Base-by-base conservation (phyloP, 2,113 vertebrate genomes). In the Myotis yumanensis region DNA sequence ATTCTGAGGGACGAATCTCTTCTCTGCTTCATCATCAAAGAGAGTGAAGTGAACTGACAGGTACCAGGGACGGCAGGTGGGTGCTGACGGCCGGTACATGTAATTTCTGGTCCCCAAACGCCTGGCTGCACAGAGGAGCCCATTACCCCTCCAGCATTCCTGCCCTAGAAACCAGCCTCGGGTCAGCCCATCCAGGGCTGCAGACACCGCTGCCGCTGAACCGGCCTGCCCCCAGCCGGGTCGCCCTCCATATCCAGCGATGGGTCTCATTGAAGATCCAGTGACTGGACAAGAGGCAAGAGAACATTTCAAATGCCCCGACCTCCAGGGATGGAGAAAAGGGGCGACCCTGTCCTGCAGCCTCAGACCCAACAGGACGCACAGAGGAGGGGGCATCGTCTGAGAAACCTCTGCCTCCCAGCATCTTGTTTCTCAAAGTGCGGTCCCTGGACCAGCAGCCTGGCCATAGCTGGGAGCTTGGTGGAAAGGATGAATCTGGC, bases 81-180 rank as follows among this genome's bases (percentile, higher is more conserved):
- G 37, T 17, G 28, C 32, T 3, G 9, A 35, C 28, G 25, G 14
- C 32, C n/a, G n/a, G 35, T 46, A 7, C 48, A 7, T 7, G 3
- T 32, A 5, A 6, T 15, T 5, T 7, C 25, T 91, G 66, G 7
- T 0, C 23, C 0, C 46, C 6, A 10, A 40, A 64, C 52, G 85
- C 77, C 93, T 12, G 12, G 14, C 2, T 3, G 7, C 5, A 1
- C 35, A 1, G 40, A 88, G 51, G n/a, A 14, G 16, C 30, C 4
- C 40, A 30, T 4, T 22, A 10, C 8, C 4, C 5, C 43, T 68
- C 0, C 3, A 2, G 5, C 9, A 85, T 37, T 17, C 30, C 18
- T 62, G 51, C 30, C 9, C 11, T 37, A 52, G 87, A 75, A 77
- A 87, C 64, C 10, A 86, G 88, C 52, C 66, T 40, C 35, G 7